Evolutionary conservation across 1,140 invertebrate genomes (phyloP), one percentile per base, ranked within the genome.

Genomic region (Trichonephila inaurata): DNA sequence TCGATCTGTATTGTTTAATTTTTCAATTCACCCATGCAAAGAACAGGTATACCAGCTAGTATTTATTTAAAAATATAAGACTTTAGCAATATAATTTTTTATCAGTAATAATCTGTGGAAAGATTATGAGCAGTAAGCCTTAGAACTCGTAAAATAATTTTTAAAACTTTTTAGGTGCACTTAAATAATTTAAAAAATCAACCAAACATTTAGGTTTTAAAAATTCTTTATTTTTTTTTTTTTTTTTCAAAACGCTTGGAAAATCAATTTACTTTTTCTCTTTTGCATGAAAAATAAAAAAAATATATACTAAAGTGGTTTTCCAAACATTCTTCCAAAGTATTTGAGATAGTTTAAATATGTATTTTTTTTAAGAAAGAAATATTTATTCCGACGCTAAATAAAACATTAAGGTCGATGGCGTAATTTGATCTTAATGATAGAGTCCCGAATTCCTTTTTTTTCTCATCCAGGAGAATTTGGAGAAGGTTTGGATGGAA

Each of bases 341-440:
- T 44, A 19, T 82, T 82, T 82, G 18, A 82, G 77, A 82, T 82
- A 82, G 77, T 82, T 82, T 28, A 19, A 44, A 82, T 44, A 82
- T 51, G 77, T 82, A 51, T 82, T 82, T 82, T 82, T 82, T 82
- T 21, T 21, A 44, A 28, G 28, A 82, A 82, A 82, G 77, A 19
- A 82, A 82, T 51, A 82, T 82, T 51, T 51, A 82, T 82, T 51
- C 44, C 33, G 40, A n/a, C 77, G 77, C 77, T 82, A 82, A 82
- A 51, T 82, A 82, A 82, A 82, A 28, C 77, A 82, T 82, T 82
- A 82, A 82, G 33, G 44, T 82, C 77, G 33, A 82, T 40, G 77
- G 24, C 58, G 77, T 91, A 91, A 91, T 91, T 91, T 81, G 77
- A 91, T 83, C 89, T 77, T 91, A 91, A 91, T 91, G 89, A 91